Percentiles rank a stretch among this genome's conserved stretches.
These are phyloP conservation scores for Nebria brevicollis DNA, from an alignment of 2,888 invertebrate genomes.

Conservation along the genomic window DNA sequence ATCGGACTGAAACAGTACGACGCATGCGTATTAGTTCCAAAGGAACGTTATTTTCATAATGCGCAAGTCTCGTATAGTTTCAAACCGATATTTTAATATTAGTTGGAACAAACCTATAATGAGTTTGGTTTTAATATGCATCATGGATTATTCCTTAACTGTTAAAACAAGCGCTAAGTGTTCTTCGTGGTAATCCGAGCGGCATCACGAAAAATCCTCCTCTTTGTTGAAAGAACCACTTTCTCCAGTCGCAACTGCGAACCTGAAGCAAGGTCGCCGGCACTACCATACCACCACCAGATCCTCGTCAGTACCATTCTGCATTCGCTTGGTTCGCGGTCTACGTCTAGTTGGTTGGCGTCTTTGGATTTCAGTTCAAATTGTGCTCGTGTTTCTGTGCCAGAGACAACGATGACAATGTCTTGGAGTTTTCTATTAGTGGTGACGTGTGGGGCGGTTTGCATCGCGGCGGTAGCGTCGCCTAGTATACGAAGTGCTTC, in stretches of 20 bases:
- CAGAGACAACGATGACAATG: not conserved
- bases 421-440: conserved; percentile 14
- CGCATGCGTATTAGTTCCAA: too few relatives aligned
- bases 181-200: not conserved
- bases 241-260: not conserved
- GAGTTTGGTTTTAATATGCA: too few relatives aligned
- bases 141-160: not conserved
- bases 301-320: not conserved
- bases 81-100: too few relatives aligned
- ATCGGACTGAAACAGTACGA: too few relatives aligned
- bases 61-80: too few relatives aligned
- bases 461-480: conserved; percentile 34
- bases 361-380: conserved; percentile 5
- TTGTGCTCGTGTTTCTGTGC: not conserved
- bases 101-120: too few relatives aligned
- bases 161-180: not conserved
- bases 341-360: not conserved
- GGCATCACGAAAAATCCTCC: not conserved
- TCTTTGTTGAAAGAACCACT: conserved; percentile 1
- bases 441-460: conserved; percentile 22
- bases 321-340: not conserved
- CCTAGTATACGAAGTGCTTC: conserved; percentile 41
- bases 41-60: too few relatives aligned
- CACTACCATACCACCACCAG: not conserved
- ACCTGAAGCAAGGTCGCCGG: not conserved